Base-by-base conservation (phyloP, 2,888 invertebrate genomes). In the Idaea biselata region DNA sequence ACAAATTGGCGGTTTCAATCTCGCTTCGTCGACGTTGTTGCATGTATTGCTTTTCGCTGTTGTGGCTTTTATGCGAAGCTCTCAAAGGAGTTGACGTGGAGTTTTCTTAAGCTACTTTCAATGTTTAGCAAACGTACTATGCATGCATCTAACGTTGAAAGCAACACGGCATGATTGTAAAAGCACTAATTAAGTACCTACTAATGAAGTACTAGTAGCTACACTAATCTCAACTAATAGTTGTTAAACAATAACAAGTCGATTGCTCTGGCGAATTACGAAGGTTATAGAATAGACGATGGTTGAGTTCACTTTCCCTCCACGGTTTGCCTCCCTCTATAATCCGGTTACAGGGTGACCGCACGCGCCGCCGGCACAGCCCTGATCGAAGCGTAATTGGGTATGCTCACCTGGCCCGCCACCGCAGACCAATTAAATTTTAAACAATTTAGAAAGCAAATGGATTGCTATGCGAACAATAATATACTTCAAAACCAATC, bases 361-460 rank as follows among this genome's bases (percentile, higher is more conserved):
- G 82, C 86, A 85, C 82, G 80, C 87, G 87, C 82, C 77, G 79
- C 74, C 74, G 74, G 68, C 78, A 64, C 72, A 72, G 78, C 73
- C 73, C 83, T 88, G 87, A 90, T 91, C 88, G 88, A 87, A 87
- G 85, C 79, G 74, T 90, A 91, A 90, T 90, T 89, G 88, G 80
- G 79, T 82, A 78, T 78, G 78, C 79, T 85, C 82, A 87, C 85
- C 86, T 87, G 83, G 76, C 78, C 74, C 71, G 44, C 18, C 18
- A 77, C 78, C 81, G 72, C 77, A 77, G 67, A 70, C 67, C 73
- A 77, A 73, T 72, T 77, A 73, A 77, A 18, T 60, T 58, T 57
- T 57, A 56, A 64, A 53, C 59, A 59, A 57, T 61, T 54, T 16
- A 18, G 31, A 25, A 58, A 60, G 58, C 8, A 53, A 33, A 31